phyloP scores from a whole-genome alignment of 1,140 invertebrate species.

The Aradophagus sp. region DNA sequence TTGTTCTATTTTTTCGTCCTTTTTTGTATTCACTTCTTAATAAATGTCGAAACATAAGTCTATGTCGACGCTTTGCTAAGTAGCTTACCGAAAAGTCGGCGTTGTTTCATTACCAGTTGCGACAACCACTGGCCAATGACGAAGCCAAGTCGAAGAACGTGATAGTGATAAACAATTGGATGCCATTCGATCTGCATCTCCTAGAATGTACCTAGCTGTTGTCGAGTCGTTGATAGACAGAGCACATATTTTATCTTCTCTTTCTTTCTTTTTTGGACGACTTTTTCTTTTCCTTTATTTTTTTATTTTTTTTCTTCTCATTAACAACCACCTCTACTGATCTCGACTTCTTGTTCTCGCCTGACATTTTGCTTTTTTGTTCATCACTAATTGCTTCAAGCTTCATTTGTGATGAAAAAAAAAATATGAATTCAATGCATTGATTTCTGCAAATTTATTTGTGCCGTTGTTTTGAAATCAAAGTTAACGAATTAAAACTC shows the following conservation, averaged over 20 bases:
- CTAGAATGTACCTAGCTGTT: slow-evolving; percentile 71
- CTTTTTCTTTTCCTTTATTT: slow-evolving; percentile 22
- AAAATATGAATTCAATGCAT: no score
- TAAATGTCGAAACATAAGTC: slow-evolving; percentile 12
- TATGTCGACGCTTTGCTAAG: slow-evolving; percentile 59
- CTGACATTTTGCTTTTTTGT: slow-evolving; percentile 36
- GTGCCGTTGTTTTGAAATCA: no score
- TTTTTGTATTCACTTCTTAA: no score
- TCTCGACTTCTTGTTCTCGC: no score
- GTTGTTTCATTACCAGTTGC: slow-evolving; percentile 61
- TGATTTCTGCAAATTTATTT: no score
- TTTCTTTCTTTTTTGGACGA: slow-evolving; percentile 4
- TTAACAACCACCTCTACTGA: slow-evolving; percentile 50
- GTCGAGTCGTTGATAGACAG: slow-evolving; percentile 76
- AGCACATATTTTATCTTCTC: slow-evolving; percentile 65
- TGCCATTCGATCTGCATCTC: slow-evolving; percentile 68
- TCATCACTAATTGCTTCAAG: slow-evolving; percentile 16
- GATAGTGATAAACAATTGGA: slow-evolving; percentile 54
- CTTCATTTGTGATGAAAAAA: no score
- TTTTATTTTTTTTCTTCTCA: slow-evolving; percentile 17
- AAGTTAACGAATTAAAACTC: no score
- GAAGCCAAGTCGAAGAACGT: slow-evolving; percentile 58
- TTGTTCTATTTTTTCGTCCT: no score
- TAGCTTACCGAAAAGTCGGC: slow-evolving; percentile 48
- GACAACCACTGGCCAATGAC: slow-evolving; percentile 49